Evolutionary conservation across 2,113 vertebrate genomes (phyloP).

Genomic region (Capricornis sumatraensis): DNA sequence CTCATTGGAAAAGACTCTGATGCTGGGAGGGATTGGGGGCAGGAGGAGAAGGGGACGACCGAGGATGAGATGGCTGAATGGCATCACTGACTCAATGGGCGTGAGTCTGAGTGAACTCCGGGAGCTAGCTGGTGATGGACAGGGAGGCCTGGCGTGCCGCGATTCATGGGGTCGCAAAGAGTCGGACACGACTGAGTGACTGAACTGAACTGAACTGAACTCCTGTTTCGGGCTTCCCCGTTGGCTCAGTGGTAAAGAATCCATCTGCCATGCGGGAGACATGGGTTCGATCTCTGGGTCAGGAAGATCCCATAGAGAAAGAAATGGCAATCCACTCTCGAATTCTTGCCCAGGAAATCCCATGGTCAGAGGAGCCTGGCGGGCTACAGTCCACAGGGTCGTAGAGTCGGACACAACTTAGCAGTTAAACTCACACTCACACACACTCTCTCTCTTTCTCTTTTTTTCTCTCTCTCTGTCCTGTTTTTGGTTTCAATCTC

Average conservation of each 20-base stretch:
- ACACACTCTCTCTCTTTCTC: neutral
- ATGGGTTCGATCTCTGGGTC: neutral
- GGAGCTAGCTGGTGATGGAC: too few species aligned
- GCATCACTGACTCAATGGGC: accelerated
- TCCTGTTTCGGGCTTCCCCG: neutral
- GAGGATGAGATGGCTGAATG: too few species aligned
- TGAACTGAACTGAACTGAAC: too few species aligned
- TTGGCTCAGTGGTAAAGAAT: neutral
- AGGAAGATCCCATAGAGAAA: neutral
- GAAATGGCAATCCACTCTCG: neutral
- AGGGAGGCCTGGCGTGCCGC: too few species aligned
- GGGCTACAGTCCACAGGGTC: neutral
- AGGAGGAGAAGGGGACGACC: too few species aligned
- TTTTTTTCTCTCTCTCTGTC: neutral
- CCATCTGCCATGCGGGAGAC: neutral
- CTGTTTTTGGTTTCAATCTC: neutral
- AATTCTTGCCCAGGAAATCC: neutral
- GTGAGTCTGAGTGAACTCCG: too few species aligned
- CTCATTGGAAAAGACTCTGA: too few species aligned
- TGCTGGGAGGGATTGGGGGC: too few species aligned
- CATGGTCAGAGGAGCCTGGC: neutral
- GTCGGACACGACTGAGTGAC: too few species aligned
- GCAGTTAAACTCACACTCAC: neutral
- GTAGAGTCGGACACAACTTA: neutral
- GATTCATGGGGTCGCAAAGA: too few species aligned